These are phyloP conservation scores for Sebastes itinus DNA, from an alignment of 2,797 vertebrate species.

Conservation along the genomic window DNA sequence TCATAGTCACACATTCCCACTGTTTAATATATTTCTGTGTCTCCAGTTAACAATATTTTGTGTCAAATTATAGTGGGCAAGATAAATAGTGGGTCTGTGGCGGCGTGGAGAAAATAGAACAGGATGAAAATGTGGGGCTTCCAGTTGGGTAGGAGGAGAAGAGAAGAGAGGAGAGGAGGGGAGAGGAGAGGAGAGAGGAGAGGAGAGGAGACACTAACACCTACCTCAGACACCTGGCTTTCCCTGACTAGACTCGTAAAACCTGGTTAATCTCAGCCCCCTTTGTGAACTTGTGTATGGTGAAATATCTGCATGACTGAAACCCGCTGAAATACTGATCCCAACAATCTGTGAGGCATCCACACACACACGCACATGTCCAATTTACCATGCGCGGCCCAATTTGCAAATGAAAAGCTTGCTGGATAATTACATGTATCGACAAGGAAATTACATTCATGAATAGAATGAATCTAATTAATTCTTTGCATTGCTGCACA, in stretches of 20 bases:
- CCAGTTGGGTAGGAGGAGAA: constrained; percentile 32
- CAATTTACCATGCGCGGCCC: background rate
- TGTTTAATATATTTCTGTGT: constrained; percentile 80
- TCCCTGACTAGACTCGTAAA: constrained; percentile 58
- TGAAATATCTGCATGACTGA: constrained; percentile 51
- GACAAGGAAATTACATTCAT: constrained; percentile 51
- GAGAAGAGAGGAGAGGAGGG: background rate
- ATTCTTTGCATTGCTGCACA: constrained; percentile 50
- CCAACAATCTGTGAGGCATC: constrained; percentile 22
- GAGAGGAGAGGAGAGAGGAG: background rate
- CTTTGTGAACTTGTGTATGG: constrained; percentile 38
- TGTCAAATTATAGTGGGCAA: constrained; percentile 81
- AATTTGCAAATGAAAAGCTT: constrained; percentile 44
- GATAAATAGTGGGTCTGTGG: constrained; percentile 78
- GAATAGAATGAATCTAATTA: constrained; percentile 46
- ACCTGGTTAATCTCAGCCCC: constrained; percentile 56
- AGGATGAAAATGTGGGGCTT: constrained; percentile 60
- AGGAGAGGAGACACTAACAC: constrained; percentile 26
- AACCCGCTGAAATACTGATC: constrained; percentile 31
- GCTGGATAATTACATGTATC: constrained; percentile 53
- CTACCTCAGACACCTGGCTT: constrained; percentile 61
- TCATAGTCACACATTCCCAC: constrained; percentile 68
- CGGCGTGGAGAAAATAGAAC: constrained; percentile 67
- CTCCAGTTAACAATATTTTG: constrained; percentile 82
- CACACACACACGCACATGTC: background rate